These are phyloP conservation scores for Avahi laniger DNA, from an alignment of 2,797 vertebrate species.

Conservation along the genomic window DNA sequence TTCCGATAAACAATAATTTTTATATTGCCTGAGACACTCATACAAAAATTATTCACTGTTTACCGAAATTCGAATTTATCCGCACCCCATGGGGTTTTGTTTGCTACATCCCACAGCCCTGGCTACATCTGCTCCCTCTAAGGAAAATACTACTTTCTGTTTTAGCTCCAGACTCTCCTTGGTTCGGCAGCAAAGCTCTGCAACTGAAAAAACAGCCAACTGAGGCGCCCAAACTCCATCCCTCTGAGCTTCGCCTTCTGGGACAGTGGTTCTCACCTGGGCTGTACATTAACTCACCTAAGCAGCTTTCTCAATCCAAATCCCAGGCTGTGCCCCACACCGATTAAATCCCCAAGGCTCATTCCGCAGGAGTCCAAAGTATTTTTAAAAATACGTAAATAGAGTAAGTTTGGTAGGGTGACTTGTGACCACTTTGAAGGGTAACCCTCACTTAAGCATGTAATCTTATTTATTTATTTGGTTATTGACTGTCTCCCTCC, in stretches of 20 bases:
- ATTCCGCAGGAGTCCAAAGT: background rate
- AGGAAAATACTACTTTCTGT: background rate
- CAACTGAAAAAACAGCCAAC: background rate
- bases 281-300: background rate
- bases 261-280: no score
- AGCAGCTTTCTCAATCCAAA: background rate
- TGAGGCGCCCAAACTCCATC: background rate
- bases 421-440: background rate
- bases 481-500: background rate
- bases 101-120: background rate
- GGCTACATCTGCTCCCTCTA: background rate
- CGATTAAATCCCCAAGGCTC: background rate
- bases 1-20: background rate
- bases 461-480: background rate
- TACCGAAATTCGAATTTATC: background rate
- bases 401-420: background rate
- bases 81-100: background rate
- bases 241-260: background rate
- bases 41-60: background rate
- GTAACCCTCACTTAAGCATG: background rate
- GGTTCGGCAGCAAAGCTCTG: background rate
- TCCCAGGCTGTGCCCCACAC: background rate
- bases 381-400: background rate
- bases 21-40: no score
- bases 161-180: background rate